Base-by-base conservation (phyloP, 2,888 invertebrate genomes). In the Marasmarcha lunaedactyla region DNA sequence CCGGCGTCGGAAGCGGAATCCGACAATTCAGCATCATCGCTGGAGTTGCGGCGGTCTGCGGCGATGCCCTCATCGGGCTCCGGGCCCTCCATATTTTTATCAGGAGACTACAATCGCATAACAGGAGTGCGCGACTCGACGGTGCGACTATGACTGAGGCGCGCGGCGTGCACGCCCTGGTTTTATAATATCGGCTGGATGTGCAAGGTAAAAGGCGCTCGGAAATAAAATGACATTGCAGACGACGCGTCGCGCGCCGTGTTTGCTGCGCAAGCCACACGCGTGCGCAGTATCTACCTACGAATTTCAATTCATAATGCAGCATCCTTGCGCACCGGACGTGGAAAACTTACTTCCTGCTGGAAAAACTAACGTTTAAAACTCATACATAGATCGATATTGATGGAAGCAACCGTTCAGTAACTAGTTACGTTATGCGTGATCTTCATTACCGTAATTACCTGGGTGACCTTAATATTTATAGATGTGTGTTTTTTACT, bases 11-110 rank as follows among this genome's bases (percentile, higher is more conserved):
- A 88, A 30, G 85, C 88, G 51, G 87, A 85, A 66, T 90, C 90
- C 35, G 90, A 90, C 14, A 88, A 69, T 62, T 90, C 90, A 27
- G 87, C 86, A 35, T 87, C 87, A 52, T 90, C 89, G 57, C 88
- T 88, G 62, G 71, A 69, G 52, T 81, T 77, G 49, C 71, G 72
- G 51, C 79, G 73, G 64, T 79, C 81, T 56, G 71, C 54, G 60
- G 77, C 63, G 62, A 81, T 78, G 54, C 83, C 83, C 62, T 83
- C 83, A 50, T 70, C 81, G 51, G 59, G 63, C 54, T 79, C 78
- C 63, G 62, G 51, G 59, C 68, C 79, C 78, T 81, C 81, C 83
- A 81, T 65, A 46, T 34, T 14, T 30, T 4, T 11, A n/a, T 30
- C n/a, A 11, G 30, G 30, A 30, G n/a, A 10, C n/a, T 11, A 30